These are phyloP conservation scores for Semnornis frantzii DNA, from an alignment of 2,113 vertebrate genomes.

Conservation along the genomic window DNA sequence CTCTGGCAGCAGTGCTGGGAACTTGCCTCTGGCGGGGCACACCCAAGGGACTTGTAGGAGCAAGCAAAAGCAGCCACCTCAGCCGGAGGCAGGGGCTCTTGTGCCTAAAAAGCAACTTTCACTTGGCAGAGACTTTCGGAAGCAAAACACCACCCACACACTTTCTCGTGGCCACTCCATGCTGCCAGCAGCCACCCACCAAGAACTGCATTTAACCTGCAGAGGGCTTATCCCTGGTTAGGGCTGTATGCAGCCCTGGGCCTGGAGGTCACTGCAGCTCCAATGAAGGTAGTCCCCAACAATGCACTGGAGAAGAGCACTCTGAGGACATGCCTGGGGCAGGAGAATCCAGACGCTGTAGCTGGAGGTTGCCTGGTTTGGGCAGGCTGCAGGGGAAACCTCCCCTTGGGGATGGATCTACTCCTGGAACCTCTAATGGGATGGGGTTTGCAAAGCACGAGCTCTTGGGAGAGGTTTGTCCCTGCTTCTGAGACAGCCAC, in stretches of 20 bases:
- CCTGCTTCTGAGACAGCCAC: too few relatives aligned
- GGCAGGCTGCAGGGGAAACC: background rate
- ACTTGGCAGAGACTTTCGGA: background rate
- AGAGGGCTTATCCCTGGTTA: fast-evolving
- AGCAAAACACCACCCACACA: background rate
- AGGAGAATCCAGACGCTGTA: background rate
- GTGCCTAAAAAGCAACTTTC: background rate
- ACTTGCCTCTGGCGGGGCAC: background rate
- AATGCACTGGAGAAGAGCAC: background rate
- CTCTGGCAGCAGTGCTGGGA: background rate
- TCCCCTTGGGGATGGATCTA: background rate
- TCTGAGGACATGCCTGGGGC: fast-evolving
- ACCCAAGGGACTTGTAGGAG: background rate
- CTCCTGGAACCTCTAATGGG: background rate
- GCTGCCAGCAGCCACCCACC: background rate
- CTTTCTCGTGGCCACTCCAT: background rate
- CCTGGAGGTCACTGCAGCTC: background rate
- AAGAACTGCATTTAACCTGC: background rate
- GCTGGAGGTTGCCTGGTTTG: background rate
- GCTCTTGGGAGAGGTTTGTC: background rate
- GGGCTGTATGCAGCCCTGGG: background rate
- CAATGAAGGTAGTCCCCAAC: background rate
- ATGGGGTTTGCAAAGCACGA: background rate
- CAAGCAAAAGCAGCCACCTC: background rate
- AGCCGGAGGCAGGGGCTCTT: background rate